Base-by-base conservation (phyloP, 2,797 vertebrate genomes). In the Oreortyx pictus region DNA sequence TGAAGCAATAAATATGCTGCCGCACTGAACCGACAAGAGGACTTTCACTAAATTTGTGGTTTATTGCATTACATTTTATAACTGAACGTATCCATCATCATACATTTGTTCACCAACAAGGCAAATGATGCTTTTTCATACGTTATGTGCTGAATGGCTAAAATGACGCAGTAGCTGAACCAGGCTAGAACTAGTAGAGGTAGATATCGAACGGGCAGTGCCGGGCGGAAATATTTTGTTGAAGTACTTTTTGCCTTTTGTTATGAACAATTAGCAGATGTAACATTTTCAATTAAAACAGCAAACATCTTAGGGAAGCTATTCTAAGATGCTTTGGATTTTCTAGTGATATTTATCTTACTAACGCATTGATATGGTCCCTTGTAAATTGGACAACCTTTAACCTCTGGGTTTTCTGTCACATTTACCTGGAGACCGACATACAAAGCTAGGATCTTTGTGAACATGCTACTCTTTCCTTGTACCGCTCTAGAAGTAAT, bases 151-250 rank as follows among this genome's bases (percentile, higher is more conserved):
- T 94, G 84, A 94, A 92, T 80, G 98, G 88, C 97, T 98, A 82
- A 98, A 98, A 95, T 54, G 97, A 77, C 41, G 98, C 92, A 98
- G 98, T 97, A 98, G 98, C 89, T 88, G 96, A 61, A 98, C 98
- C 74, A 98, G 98, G 94, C 98, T 98, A 80, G 98, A 98, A 64
- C 98, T 98, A 94, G 98, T 98, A 98, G 98, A 99, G 96, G 93
- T 98, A 59, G 98, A 99, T 95, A 97, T 98, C 96, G 95, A 97
- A 83, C 80, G 98, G 96, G 98, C 98, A 71, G 96, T 98, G 90
- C 98, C 98, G 89, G 98, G 92, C 98, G 98, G 98, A 98, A 92
- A 96, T 94, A 90, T 29, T 82, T 68, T 72, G 33, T 88, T 15
- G 23, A 91, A 73, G 46, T 76, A 93, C 57, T 87, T 88, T 68